Percentiles rank a stretch among this genome's conserved stretches.
Evolutionary conservation across 1,140 invertebrate species (phyloP).

Genomic region (Drosophila malerkotliana): DNA sequence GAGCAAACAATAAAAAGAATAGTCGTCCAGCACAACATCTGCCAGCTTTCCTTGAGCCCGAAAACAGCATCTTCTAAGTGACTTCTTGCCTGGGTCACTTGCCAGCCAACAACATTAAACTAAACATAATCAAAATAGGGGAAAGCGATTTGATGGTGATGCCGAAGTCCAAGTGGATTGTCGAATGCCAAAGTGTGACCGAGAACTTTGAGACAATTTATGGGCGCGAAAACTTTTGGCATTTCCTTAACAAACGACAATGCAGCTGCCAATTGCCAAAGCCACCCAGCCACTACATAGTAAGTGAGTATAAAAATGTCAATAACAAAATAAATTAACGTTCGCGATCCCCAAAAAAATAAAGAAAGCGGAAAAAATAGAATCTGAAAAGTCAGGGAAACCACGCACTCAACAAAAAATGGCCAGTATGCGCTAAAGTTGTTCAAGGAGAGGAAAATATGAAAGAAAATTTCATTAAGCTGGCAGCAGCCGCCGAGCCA

Average conservation of each 20-base stretch:
- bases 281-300: conserved; percentile 28
- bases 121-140: conserved; percentile 57
- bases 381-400: conserved; percentile 1
- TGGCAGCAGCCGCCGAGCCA: conserved; percentile 57
- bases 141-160: conserved; percentile 20
- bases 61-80: conserved; percentile 30
- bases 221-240: conserved; percentile 57
- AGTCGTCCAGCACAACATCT: conserved; percentile 41
- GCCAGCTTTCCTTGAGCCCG: conserved; percentile 28
- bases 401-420: conserved; percentile 14
- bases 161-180: conserved; percentile 1
- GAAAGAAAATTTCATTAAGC: conserved; percentile 72
- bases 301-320: conserved; percentile 44
- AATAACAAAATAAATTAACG: conserved; percentile 64
- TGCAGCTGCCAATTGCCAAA: conserved; percentile 49
- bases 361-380: not conserved
- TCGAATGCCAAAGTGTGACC: conserved; percentile 31
- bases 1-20: conserved; percentile 76
- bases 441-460: conserved; percentile 22
- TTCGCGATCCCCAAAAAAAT: conserved; percentile 9
- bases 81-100: conserved; percentile 48
- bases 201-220: conserved; percentile 65
- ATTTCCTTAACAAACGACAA: conserved; percentile 61
- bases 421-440: conserved; percentile 9
- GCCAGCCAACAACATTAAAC: conserved; percentile 46